Evolutionary conservation across 2,888 invertebrate genomes (phyloP).

Genomic region (Mesodorylaimus sp.): DNA sequence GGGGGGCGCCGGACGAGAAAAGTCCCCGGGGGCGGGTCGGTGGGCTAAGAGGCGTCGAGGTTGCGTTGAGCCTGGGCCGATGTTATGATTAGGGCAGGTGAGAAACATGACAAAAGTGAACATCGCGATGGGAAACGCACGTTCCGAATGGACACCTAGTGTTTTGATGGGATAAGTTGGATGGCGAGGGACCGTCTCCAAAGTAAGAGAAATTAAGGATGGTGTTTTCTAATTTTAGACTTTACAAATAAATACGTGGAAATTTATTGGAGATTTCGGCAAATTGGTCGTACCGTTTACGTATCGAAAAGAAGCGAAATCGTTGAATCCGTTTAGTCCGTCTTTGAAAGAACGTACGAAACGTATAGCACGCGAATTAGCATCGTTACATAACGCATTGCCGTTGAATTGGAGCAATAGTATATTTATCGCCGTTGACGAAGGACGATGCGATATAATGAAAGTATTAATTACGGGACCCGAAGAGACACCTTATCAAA

Average conservation of each 20-base stretch:
- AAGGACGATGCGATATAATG: slow-evolving; percentile 13
- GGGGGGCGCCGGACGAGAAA: too few relatives aligned
- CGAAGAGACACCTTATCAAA: slow-evolving; percentile 45
- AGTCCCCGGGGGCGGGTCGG: too few relatives aligned
- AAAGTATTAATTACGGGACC: slow-evolving; percentile 38
- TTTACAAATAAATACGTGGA: not conserved
- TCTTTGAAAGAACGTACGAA: slow-evolving; percentile 22
- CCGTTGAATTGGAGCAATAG: slow-evolving; percentile 23
- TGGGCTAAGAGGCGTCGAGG: too few relatives aligned
- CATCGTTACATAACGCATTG: slow-evolving; percentile 23
- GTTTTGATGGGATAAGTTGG: too few relatives aligned
- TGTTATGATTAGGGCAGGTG: too few relatives aligned
- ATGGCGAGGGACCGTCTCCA: too few relatives aligned
- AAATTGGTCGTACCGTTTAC: slow-evolving; percentile 18
- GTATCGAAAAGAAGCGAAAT: slow-evolving; percentile 25
- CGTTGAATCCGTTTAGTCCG: slow-evolving; percentile 25
- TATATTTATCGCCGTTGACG: slow-evolving; percentile 28
- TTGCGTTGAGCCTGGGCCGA: too few relatives aligned
- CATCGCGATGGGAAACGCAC: too few relatives aligned
- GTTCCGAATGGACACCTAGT: too few relatives aligned
- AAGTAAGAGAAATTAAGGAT: too few relatives aligned
- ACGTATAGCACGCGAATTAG: slow-evolving; percentile 24
- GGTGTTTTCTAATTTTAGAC: too few relatives aligned
- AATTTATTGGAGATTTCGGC: slow-evolving; percentile 4
- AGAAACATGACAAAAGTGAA: too few relatives aligned